A percentile compares a stretch with the other conserved stretches of the same genome.
These are phyloP conservation scores for Pomacea maculata DNA, from an alignment of 1,140 invertebrate species.

Conservation along the genomic window DNA sequence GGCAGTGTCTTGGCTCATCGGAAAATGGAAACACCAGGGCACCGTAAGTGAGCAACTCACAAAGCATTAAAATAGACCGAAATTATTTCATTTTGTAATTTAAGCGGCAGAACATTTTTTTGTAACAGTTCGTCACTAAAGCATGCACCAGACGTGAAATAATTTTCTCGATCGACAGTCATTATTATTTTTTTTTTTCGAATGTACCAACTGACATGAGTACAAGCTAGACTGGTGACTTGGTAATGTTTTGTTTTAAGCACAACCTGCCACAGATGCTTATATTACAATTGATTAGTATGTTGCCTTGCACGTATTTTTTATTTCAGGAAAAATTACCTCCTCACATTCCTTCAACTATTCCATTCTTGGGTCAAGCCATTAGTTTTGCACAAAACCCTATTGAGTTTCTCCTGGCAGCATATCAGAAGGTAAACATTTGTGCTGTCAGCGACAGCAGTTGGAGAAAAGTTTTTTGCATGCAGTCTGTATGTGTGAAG, in stretches of 20 bases:
- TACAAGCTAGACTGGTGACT: too few relatives aligned
- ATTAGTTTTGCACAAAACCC: constrained; percentile 52
- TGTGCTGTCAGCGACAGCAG: not conserved
- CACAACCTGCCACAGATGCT: too few relatives aligned
- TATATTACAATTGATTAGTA: too few relatives aligned
- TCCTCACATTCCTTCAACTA: constrained; percentile 50
- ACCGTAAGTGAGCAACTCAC: not conserved
- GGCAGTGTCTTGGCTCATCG: constrained; percentile 5
- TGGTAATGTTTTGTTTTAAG: too few relatives aligned
- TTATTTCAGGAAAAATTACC: constrained; percentile 39
- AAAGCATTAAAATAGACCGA: not conserved
- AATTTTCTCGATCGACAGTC: too few relatives aligned
- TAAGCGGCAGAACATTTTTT: not conserved
- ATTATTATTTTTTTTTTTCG: not conserved
- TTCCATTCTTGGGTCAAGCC: constrained; percentile 57
- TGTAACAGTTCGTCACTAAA: not conserved
- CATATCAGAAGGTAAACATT: constrained; percentile 49
- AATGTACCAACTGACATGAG: not conserved
- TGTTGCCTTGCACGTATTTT: not conserved
- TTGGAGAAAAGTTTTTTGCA: not conserved
- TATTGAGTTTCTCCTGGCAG: constrained; percentile 50
- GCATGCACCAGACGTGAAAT: not conserved
- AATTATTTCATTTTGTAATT: not conserved
- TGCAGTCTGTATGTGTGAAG: too few relatives aligned
- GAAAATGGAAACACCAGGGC: constrained; percentile 11